Conservation (phyloP, 2,888 invertebrate genomes). For the Megamerina dolium region DNA sequence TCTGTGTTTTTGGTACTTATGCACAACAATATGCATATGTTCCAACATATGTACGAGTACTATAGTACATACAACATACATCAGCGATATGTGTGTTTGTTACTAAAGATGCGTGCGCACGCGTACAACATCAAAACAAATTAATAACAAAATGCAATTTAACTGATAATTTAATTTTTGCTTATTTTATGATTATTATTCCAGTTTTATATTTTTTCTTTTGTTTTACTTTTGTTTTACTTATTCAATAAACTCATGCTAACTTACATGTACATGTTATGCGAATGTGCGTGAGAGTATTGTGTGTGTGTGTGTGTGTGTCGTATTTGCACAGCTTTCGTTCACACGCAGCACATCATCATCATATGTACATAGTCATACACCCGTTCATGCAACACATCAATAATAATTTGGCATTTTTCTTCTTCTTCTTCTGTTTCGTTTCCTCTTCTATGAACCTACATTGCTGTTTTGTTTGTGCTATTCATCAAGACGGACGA, state of each 20-base stretch:
- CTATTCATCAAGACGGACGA: no score
- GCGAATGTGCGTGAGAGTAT: no score
- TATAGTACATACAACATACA: background rate
- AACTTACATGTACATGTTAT: no score
- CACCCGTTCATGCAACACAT: constrained; percentile 16
- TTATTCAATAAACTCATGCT: no score
- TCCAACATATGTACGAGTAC: background rate
- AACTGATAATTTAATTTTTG: constrained; percentile 45
- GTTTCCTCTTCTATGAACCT: background rate
- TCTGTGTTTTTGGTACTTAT: background rate
- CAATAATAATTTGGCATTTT: constrained; percentile 25
- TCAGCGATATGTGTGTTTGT: background rate
- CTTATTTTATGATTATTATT: no score
- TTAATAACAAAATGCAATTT: constrained; percentile 38
- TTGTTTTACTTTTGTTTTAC: constrained; percentile 4
- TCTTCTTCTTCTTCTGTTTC: background rate
- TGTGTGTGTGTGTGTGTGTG: no score
- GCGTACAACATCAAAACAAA: constrained; percentile 46
- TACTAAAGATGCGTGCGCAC: constrained; percentile 39
- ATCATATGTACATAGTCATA: constrained; percentile 5
- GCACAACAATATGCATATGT: background rate
- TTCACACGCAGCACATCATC: no score
- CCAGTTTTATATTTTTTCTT: constrained; percentile 1
- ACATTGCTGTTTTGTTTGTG: background rate
- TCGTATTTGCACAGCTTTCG: constrained; percentile 1